Conservation (phyloP, 2,888 invertebrate species). For the Nephrotoma flavescens region DNA sequence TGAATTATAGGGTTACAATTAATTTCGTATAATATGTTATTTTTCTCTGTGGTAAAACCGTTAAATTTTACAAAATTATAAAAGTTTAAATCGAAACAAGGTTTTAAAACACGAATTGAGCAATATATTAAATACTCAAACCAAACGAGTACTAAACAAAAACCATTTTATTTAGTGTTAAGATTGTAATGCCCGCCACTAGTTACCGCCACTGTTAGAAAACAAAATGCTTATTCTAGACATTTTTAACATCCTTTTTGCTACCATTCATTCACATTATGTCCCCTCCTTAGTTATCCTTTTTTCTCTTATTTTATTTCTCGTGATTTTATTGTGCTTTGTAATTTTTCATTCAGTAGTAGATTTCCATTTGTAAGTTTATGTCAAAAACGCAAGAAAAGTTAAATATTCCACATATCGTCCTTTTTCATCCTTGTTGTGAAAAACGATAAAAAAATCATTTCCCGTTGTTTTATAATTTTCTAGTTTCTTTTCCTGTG, state of each 20-base stretch:
- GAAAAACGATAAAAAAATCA: background rate
- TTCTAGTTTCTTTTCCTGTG: background rate
- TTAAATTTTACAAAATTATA: too few species aligned
- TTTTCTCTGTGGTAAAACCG: too few species aligned
- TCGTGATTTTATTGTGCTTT: background rate
- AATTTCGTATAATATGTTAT: too few species aligned
- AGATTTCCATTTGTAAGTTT: background rate
- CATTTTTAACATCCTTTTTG: background rate
- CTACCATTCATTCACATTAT: background rate
- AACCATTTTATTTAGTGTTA: too few species aligned
- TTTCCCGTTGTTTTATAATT: background rate
- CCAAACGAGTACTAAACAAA: too few species aligned
- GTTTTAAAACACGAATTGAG: too few species aligned
- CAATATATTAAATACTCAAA: too few species aligned
- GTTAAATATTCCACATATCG: background rate
- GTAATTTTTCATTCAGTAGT: background rate
- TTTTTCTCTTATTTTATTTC: background rate
- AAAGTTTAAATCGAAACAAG: too few species aligned
- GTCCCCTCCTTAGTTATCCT: background rate
- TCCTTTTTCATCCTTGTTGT: background rate
- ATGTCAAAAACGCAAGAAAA: background rate
- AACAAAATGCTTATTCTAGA: background rate
- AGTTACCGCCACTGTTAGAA: background rate
- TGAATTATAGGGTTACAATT: too few species aligned
- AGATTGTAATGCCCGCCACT: background rate